Percentiles rank a stretch among this genome's conserved stretches.
phyloP scores from a whole-genome alignment of 1,140 invertebrate genomes.

The Drosophila repletoides region DNA sequence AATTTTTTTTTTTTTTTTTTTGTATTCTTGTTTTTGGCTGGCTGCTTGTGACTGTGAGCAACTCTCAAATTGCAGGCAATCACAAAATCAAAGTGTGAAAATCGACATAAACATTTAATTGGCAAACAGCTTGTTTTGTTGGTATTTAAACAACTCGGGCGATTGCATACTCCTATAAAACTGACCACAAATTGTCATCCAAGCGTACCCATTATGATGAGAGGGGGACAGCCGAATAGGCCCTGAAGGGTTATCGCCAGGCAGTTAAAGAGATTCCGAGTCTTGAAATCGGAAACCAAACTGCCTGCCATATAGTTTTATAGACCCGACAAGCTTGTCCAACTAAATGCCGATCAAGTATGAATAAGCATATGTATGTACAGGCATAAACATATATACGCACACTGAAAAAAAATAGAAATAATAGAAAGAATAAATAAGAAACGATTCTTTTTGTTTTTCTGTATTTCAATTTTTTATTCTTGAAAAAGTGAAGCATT shows the following conservation, averaged over 20 bases:
- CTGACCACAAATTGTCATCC: conserved; percentile 44
- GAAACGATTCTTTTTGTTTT: too few species aligned
- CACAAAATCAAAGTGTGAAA: conserved; percentile 64
- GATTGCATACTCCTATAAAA: conserved; percentile 32
- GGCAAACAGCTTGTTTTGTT: conserved; percentile 39
- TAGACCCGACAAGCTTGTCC: conserved; percentile 12
- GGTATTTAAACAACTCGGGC: conserved; percentile 47
- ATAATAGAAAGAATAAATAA: conserved; percentile 4
- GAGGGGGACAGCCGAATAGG: background rate
- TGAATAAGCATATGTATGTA: background rate
- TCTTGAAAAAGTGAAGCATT: too few species aligned
- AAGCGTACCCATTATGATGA: conserved; percentile 14
- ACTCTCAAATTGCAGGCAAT: conserved; percentile 44
- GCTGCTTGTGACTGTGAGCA: conserved; percentile 8
- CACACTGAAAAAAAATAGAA: too few species aligned
- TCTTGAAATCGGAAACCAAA: conserved; percentile 22
- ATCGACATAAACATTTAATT: conserved; percentile 67
- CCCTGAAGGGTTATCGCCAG: conserved; percentile 10
- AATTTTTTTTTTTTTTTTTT: background rate
- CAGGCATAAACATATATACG: too few species aligned
- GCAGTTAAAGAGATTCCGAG: background rate
- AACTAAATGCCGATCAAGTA: background rate
- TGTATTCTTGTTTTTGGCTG: background rate
- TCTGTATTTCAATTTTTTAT: too few species aligned
- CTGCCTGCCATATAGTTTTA: conserved; percentile 43